These are phyloP conservation scores for Melinaea menophilus DNA, from an alignment of 2,888 invertebrate genomes.

Conservation along the genomic window DNA sequence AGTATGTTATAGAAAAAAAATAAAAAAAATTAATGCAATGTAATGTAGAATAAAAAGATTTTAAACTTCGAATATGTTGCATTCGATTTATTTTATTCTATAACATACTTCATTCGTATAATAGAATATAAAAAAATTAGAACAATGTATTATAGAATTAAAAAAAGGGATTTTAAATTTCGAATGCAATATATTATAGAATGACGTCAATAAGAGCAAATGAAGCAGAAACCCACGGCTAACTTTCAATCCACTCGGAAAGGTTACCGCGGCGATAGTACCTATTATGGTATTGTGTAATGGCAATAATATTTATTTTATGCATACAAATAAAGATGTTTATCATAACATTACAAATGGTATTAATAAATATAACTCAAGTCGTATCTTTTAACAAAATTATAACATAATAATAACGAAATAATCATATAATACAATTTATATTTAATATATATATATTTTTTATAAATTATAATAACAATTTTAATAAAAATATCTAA, in stretches of 20 bases:
- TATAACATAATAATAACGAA: not conserved
- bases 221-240: slow-evolving; percentile 28
- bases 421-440: slow-evolving; percentile 2
- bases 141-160: too few species aligned
- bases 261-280: slow-evolving; percentile 29
- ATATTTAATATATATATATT: not conserved
- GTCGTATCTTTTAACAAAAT: not conserved
- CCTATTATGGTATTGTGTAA: slow-evolving; percentile 26
- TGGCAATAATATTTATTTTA: slow-evolving; percentile 15
- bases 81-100: too few species aligned
- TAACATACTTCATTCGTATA: too few species aligned
- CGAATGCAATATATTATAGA: not conserved
- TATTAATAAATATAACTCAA: too few species aligned
- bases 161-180: too few species aligned
- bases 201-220: slow-evolving; percentile 25
- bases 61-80: too few species aligned
- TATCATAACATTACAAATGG: too few species aligned
- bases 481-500: slow-evolving; percentile 15
- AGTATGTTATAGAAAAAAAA: too few species aligned
- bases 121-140: too few species aligned
- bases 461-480: not conserved
- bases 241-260: slow-evolving; percentile 31
- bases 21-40: too few species aligned
- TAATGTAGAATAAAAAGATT: too few species aligned
- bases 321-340: not conserved